phyloP scores from a whole-genome alignment of 1,140 invertebrate species.

The Apis cerana region DNA sequence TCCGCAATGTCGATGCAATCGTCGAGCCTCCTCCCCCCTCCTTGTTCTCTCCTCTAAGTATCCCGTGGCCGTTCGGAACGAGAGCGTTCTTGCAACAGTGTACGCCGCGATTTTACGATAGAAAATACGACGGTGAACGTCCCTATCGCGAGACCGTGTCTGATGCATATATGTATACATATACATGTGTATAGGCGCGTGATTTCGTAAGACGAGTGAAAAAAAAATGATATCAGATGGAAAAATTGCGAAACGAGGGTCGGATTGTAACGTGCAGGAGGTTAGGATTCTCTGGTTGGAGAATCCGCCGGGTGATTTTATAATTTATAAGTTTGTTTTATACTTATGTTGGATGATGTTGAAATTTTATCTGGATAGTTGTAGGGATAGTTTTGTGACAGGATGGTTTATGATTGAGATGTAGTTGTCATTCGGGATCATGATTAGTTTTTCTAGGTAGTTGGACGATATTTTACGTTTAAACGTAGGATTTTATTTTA shows the following conservation, averaged over 20 bases:
- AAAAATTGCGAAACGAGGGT: background rate
- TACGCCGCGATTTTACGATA: constrained; percentile 47
- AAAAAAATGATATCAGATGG: too few species aligned
- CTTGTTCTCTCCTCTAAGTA: constrained; percentile 47
- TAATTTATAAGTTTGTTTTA: background rate
- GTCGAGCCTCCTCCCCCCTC: constrained; percentile 43
- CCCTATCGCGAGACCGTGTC: background rate
- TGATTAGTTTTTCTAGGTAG: too few species aligned
- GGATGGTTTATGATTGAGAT: too few species aligned
- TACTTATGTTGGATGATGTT: background rate
- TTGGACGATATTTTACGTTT: too few species aligned
- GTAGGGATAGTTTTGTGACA: background rate
- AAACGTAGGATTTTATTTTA: background rate
- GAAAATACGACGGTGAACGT: constrained; percentile 41
- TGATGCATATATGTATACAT: background rate
- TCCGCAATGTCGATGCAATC: constrained; percentile 53
- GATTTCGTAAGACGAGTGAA: background rate
- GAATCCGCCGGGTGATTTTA: background rate
- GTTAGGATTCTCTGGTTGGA: too few species aligned
- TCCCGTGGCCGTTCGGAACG: constrained; percentile 18
- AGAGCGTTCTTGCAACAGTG: constrained; percentile 43
- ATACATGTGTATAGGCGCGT: too few species aligned
- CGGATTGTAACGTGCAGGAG: too few species aligned
- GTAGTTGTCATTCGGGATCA: too few species aligned
- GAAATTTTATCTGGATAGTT: background rate